Evolutionary conservation across 2,797 vertebrate genomes (phyloP), one percentile per base, ranked within the genome.

Genomic region (Chloroceryle amazona): DNA sequence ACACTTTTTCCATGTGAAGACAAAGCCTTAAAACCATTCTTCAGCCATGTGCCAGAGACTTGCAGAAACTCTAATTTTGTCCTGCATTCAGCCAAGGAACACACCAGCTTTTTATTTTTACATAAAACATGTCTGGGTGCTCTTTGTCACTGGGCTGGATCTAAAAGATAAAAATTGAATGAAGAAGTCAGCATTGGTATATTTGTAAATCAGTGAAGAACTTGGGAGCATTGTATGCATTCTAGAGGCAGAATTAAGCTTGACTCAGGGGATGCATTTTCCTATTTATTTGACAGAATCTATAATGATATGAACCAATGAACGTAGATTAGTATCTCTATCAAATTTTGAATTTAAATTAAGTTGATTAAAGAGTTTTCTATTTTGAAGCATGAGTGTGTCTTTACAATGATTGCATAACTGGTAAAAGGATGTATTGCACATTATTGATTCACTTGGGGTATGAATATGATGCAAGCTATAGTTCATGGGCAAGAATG

Each of bases 341-440:
- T 83, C 44, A 85, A 68, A 85, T 91, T 93, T 79, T 52, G 28
- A 81, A 74, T 74, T 83, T 74, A 88, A 92, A 78, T 91, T 73
- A 73, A 25, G n/a, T 81, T 80, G 44, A 89, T 74, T 67, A 73
- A 87, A 75, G 57, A 61, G 4, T 57, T 94, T 91, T 90, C 31
- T 83, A 20, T 63, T 95, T 93, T 93, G 75, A 96, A 94, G 3
- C 13, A 15, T 47, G 47, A 68, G 35, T 66, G 7, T 93, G 62
- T 92, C 76, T 74, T 89, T 79, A 35, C 66, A 73, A 70, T n/a
- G 47, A 84, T 65, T 89, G 25, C 13, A 52, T 68, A 91, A 90
- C 29, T 35, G n/a, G 23, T 35, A 65, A 74, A 90, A 82, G 78
- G 17, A 83, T 65, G 52, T 68, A 15, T 57, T 68, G 13, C 13